Base-by-base conservation (phyloP, 2,113 vertebrate genomes). In the Crotalus viridis region DNA sequence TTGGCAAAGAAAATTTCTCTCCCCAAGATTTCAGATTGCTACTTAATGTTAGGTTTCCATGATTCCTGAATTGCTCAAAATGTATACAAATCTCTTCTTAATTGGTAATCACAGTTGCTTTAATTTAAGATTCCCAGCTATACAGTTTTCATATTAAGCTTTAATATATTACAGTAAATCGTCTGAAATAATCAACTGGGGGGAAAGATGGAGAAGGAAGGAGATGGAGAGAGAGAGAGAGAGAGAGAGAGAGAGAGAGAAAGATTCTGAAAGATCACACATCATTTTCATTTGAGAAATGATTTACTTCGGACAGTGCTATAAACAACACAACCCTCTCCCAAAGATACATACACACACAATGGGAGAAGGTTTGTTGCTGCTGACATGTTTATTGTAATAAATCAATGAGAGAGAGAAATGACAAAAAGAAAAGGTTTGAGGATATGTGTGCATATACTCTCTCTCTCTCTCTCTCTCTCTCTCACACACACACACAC, bases 341-440 rank as follows among this genome's bases (percentile, higher is more conserved):
- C 98, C 98, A 33, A 81, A 81, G 6, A 81, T 55, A 51, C 98
- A 98, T 97, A 96, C 98, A 98, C 98, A 94, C 98, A 98, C 98
- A 98, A 99, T 98, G 98, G 98, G 98, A 97, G 97, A 97, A 97
- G 97, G 97, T 64, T 97, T 96, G 98, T 98, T 97, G 98, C 98
- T 99, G 98, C 98, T 99, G 99, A 99, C 99, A 99, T 98, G 97
- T 98, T 98, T 97, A 98, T 99, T 98, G 98, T 98, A 98, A 99
- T 99, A 99, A 99, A 99, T 99, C 99, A 99, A 98, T 95, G 96
- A 97, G 96, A 96, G 96, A 97, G 91, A 95, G 96, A 93, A 93
- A 85, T 87, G 97, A 93, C 96, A 28, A 95, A 93, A 96, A 94
- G 96, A 96, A 61, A 93, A 97, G 97, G 64, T 51, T 85, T 85